These are phyloP conservation scores for Penaeus chinensis DNA, from an alignment of 1,140 invertebrate species.

Conservation along the genomic window DNA sequence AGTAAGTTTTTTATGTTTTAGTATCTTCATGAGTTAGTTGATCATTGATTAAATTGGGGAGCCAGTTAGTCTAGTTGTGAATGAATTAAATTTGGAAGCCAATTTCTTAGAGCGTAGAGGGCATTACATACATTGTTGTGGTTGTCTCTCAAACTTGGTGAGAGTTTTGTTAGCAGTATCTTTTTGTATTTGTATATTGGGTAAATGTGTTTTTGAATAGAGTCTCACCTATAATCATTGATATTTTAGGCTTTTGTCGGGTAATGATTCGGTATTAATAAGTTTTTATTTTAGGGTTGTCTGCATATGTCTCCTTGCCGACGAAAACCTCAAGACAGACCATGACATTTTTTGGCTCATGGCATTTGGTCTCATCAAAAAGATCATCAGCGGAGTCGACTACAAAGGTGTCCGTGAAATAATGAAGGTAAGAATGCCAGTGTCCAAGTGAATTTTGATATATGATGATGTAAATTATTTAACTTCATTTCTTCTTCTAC, in stretches of 20 bases:
- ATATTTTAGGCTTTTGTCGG: not conserved
- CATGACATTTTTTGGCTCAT: constrained; percentile 77
- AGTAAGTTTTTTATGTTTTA: constrained; percentile 27
- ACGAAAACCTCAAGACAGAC: constrained; percentile 69
- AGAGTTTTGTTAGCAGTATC: no score
- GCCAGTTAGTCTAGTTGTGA: not conserved
- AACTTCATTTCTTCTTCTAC: no score
- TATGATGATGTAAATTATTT: not conserved
- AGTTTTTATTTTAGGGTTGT: constrained; percentile 67
- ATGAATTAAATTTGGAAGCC: no score
- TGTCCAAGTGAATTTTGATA: not conserved
- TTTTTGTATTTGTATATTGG: no score
- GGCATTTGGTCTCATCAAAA: constrained; percentile 86
- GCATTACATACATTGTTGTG: no score
- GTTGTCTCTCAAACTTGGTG: no score
- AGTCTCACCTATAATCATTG: not conserved
- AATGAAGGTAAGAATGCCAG: constrained; percentile 78
- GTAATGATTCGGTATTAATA: not conserved
- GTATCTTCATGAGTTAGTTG: not conserved
- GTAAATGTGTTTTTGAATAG: no score
- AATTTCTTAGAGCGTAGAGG: no score
- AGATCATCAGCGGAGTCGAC: constrained; percentile 89
- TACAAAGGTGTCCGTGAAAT: constrained; percentile 95
- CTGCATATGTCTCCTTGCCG: constrained; percentile 71
- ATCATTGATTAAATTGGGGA: not conserved